Conservation (phyloP, 2,113 vertebrate species). For the Elaphurus davidianus region DNA sequence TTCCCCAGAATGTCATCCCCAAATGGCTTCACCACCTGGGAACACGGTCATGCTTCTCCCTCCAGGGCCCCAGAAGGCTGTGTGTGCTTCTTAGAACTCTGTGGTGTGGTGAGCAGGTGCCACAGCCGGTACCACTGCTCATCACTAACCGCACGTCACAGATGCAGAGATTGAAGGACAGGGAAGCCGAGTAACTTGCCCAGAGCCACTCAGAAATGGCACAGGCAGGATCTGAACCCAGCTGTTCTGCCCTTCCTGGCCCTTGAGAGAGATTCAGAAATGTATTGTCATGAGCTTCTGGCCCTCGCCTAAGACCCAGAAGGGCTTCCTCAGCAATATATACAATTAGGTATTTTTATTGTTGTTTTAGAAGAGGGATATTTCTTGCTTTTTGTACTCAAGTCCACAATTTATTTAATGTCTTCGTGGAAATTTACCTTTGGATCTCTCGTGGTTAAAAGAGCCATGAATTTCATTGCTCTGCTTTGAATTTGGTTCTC, state of each 20-base stretch:
- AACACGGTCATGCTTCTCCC: fast-evolving
- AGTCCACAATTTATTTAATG: not conserved
- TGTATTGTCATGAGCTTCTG: not conserved
- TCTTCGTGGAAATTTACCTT: not conserved
- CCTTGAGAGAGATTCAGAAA: not conserved
- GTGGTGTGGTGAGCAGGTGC: not conserved
- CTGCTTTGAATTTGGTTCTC: not conserved
- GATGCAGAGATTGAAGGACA: not conserved
- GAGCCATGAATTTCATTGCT: not conserved
- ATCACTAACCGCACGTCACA: not conserved
- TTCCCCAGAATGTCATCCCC: not conserved
- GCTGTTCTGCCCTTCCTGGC: not conserved
- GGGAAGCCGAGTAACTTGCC: not conserved
- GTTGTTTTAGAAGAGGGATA: not conserved
- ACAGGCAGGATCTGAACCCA: not conserved
- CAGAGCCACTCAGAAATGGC: not conserved
- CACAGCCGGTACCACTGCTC: not conserved
- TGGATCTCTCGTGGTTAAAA: not conserved
- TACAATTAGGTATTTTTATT: not conserved
- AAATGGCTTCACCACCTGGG: not conserved
- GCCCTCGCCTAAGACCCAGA: not conserved
- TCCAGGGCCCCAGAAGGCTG: not conserved
- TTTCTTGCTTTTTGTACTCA: not conserved
- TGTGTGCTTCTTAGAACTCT: not conserved
- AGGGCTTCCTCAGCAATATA: not conserved